Conservation (phyloP, 2,888 invertebrate genomes). For the Diarsia brunnea region DNA sequence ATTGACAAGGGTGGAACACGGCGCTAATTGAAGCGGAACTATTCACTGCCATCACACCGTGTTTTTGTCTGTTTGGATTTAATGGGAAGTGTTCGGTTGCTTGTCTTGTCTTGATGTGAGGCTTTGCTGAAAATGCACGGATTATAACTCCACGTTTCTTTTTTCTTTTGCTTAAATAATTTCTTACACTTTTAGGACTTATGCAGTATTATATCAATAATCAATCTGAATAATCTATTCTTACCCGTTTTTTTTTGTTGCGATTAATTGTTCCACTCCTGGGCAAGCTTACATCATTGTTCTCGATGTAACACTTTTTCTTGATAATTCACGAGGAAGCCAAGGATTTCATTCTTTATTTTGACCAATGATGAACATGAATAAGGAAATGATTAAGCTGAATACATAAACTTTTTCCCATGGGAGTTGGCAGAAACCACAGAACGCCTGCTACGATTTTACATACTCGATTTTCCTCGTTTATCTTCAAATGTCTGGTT, state of each 20-base stretch:
- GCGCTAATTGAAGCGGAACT: slow-evolving; percentile 62
- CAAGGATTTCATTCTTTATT: not conserved
- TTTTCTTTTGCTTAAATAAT: too few species aligned
- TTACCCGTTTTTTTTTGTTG: not conserved
- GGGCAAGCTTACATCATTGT: not conserved
- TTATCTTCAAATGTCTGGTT: too few species aligned
- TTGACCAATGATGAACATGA: not conserved
- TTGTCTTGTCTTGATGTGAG: not conserved
- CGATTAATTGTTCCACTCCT: not conserved
- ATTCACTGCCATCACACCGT: slow-evolving; percentile 33
- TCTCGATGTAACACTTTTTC: not conserved
- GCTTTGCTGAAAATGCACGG: not conserved
- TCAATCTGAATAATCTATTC: not conserved
- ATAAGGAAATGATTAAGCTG: too few species aligned
- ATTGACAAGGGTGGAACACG: slow-evolving; percentile 60
- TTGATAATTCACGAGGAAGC: not conserved
- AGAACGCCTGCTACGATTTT: too few species aligned
- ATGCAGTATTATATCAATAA: too few species aligned
- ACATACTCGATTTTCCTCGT: too few species aligned
- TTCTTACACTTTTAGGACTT: too few species aligned
- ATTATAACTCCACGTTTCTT: not conserved
- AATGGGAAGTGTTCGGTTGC: slow-evolving; percentile 16
- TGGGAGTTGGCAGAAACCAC: too few species aligned
- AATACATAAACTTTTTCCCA: too few species aligned
- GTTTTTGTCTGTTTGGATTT: slow-evolving; percentile 46